Percentiles rank a stretch among this genome's conserved stretches.
Conservation (phyloP, 2,888 invertebrate species). For the Harpalus rufipes region DNA sequence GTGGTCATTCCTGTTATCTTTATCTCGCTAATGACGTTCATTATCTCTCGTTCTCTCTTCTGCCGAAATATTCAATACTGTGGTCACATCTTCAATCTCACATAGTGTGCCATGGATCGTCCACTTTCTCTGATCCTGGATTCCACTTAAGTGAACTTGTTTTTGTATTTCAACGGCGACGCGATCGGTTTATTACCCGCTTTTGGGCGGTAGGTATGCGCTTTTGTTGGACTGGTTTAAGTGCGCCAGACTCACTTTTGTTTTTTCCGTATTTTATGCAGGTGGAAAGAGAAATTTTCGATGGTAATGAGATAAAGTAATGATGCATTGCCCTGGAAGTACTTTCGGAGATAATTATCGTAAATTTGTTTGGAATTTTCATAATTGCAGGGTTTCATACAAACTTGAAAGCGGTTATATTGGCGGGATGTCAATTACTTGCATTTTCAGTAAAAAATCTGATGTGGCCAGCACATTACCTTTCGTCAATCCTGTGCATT, state of each 20-base stretch:
- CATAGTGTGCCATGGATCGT: conserved; percentile 17
- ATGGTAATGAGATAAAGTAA: conserved; percentile 25
- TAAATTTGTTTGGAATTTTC: conserved; percentile 27
- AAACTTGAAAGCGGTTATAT: neutral
- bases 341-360: neutral
- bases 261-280: neutral
- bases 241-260: conserved; percentile 34
- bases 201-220: conserved; percentile 8
- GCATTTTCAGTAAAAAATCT: too few species aligned
- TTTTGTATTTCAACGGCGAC: conserved; percentile 41
- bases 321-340: conserved; percentile 18
- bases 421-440: too few species aligned
- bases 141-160: conserved; percentile 51
- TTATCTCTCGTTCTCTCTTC: neutral
- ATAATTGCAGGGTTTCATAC: conserved; percentile 1
- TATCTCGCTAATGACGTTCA: neutral
- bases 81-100: conserved; percentile 44
- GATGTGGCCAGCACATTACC: too few species aligned
- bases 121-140: conserved; percentile 48
- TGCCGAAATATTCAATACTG: conserved; percentile 27
- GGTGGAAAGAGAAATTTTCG: conserved; percentile 43
- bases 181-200: conserved; percentile 35
- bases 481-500: too few species aligned
- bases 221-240: conserved; percentile 34
- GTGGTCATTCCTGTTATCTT: conserved; percentile 13